Evolutionary conservation across 2,888 invertebrate species (phyloP), one percentile per base, ranked within the genome.

Genomic region (Tigriopus californicus): DNA sequence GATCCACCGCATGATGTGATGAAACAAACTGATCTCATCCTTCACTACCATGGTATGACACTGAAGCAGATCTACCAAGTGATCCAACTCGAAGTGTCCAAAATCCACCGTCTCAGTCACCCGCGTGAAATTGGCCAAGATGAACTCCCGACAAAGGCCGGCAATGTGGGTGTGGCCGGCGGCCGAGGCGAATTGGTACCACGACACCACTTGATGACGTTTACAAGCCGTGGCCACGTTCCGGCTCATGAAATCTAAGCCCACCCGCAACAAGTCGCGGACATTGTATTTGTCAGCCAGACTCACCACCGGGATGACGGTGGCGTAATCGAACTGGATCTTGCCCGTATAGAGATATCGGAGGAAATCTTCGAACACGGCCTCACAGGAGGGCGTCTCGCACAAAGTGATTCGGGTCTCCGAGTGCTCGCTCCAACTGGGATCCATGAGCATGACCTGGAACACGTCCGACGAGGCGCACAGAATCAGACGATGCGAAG

Each of bases 221-320:
- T 78, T 79, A 0, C 85, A 85, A 5, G 90, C 88, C 66, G 85
- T 80, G 1, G 89, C 85, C 58, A 90, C 80, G 70, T 91, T 86
- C 65, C 80, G 78, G 56, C 79, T 79, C 92, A 94, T 92, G 71
- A 87, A 94, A 61, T 81, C 78, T 40, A 87, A 76, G 70, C 92
- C 92, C 12, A 89, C 74, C 8, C 78, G 74, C 63, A 85, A 85
- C 67, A 94, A 76, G 72, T 92, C 89, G 79, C 81, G 83, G 13
- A 94, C 87, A 74, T 91, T 89, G 72, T 94, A 94, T 73, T 94
- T 94, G 72, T 94, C 94, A 46, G 90, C 91, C 60, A 94, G 74
- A 11, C 85, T 85, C 58, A 94, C 75, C 65, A 92, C 80, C 6
- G 91, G 87, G 73, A 92, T 79, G 54, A 89, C 91, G 62, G 83